A percentile compares a stretch with the other conserved stretches of the same genome.
Conservation (phyloP, 2,113 vertebrate species). For the Rhineura floridana region DNA sequence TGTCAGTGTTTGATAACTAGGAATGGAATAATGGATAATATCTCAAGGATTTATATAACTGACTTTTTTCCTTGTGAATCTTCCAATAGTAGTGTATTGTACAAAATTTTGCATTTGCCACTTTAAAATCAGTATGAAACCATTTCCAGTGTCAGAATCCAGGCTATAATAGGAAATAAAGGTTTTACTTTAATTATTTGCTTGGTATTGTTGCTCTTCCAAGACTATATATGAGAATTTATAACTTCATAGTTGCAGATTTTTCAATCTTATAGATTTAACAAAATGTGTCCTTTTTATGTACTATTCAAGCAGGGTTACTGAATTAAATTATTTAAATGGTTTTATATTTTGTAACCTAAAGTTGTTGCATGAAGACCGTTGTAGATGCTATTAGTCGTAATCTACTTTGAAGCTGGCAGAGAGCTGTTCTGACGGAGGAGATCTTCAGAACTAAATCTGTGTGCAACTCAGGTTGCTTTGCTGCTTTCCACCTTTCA, state of each 20-base stretch:
- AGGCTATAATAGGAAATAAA: background rate
- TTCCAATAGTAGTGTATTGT: accelerated
- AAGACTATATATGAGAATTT: background rate
- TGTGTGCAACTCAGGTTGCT: background rate
- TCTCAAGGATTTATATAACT: background rate
- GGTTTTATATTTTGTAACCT: background rate
- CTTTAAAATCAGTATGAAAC: background rate
- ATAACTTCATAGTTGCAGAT: background rate
- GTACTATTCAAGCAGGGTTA: background rate
- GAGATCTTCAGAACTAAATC: background rate
- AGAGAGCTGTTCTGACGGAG: background rate
- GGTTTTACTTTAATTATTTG: background rate
- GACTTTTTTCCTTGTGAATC: background rate
- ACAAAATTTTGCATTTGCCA: accelerated
- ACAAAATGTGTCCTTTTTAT: background rate
- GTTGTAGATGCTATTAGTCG: background rate
- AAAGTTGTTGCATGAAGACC: background rate
- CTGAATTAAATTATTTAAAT: background rate
- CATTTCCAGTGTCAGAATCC: accelerated
- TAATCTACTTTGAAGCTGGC: background rate
- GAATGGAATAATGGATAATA: background rate
- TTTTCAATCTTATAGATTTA: background rate
- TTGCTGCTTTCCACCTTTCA: background rate
- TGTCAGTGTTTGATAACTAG: background rate
- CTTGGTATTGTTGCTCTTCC: background rate